These are phyloP conservation scores for Meandrusa payeni DNA, from an alignment of 2,888 invertebrate genomes.

Conservation along the genomic window DNA sequence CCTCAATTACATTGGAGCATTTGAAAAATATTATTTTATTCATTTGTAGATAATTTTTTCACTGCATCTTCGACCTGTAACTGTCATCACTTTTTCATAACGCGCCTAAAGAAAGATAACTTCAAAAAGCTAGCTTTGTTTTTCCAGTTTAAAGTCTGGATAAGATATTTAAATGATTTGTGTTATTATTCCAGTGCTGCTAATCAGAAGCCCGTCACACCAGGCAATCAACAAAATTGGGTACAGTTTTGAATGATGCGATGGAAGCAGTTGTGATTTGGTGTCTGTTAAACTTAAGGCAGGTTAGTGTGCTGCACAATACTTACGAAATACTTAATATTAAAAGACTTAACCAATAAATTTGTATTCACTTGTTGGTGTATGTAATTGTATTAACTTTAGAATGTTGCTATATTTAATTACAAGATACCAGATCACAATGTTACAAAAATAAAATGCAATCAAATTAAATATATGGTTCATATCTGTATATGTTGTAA, in stretches of 20 bases:
- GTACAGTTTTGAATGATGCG: conserved; percentile 62
- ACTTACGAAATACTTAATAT: conserved; percentile 45
- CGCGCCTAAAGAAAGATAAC: no score
- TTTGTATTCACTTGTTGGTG: neutral
- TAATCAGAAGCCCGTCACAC: conserved; percentile 59
- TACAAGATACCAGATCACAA: conserved; percentile 50
- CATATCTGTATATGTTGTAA: conserved; percentile 70
- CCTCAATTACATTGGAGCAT: no score
- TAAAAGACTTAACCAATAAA: conserved; percentile 16
- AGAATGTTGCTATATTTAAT: conserved; percentile 10
- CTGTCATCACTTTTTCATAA: no score
- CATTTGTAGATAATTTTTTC: no score
- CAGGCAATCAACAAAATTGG: conserved; percentile 73
- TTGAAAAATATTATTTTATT: no score
- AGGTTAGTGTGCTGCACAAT: conserved; percentile 59
- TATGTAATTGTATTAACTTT: conserved; percentile 8
- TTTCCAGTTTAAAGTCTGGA: no score
- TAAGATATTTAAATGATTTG: neutral
- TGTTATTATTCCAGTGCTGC: conserved; percentile 45
- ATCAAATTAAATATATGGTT: conserved; percentile 24
- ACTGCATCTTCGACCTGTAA: no score
- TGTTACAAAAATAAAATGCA: conserved; percentile 36
- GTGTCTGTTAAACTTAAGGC: conserved; percentile 42
- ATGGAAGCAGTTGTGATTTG: conserved; percentile 50
- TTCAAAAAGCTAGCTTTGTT: no score